Evolutionary conservation across 2,797 vertebrate species (phyloP).

Genomic region (Eutrigla gurnardus): DNA sequence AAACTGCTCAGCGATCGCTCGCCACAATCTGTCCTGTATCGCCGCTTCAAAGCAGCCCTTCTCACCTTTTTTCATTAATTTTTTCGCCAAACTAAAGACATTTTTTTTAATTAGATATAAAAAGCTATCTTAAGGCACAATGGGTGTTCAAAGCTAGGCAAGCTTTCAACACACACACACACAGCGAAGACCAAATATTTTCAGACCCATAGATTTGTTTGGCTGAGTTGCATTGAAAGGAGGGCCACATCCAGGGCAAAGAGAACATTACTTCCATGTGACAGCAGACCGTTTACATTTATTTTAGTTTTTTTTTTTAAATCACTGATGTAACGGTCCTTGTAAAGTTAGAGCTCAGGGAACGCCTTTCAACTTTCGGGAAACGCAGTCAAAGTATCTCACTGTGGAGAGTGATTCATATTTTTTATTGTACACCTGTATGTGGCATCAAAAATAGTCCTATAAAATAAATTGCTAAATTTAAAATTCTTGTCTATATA

Average conservation of each 20-base stretch:
- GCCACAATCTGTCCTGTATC: too few species aligned
- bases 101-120: too few species aligned
- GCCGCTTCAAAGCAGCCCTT: too few species aligned
- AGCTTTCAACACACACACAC: conserved; percentile 65
- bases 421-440: not conserved
- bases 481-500: not conserved
- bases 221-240: conserved; percentile 70
- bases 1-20: too few species aligned
- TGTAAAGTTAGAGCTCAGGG: conserved; percentile 37
- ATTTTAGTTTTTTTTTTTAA: conserved; percentile 21
- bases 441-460: conserved; percentile 3
- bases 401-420: conserved; percentile 2
- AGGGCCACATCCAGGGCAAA: conserved; percentile 65
- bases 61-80: too few species aligned
- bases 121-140: conserved; percentile 67
- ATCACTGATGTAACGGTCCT: conserved; percentile 8
- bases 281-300: conserved; percentile 73
- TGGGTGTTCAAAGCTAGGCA: conserved; percentile 74
- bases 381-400: conserved; percentile 1
- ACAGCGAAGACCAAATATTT: conserved; percentile 69
- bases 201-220: conserved; percentile 71
- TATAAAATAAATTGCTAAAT: not conserved
- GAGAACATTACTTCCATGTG: conserved; percentile 79
- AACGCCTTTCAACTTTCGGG: not conserved
- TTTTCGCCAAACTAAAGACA: too few species aligned